Conservation (phyloP, 2,797 vertebrate species). For the Microctenopoma stevenorrisi region DNA sequence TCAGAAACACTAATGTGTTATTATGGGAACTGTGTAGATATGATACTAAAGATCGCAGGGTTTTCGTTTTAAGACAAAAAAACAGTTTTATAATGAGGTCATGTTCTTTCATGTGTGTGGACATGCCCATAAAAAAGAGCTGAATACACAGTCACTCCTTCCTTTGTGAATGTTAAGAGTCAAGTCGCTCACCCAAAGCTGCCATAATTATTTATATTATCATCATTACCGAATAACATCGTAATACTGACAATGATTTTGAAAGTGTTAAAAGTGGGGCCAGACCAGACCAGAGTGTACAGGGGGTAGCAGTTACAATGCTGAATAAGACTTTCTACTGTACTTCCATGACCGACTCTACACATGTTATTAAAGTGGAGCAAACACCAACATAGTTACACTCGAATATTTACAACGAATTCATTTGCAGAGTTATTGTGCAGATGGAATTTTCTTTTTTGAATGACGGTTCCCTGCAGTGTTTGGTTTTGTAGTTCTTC, state of each 20-base stretch:
- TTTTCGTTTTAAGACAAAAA: constrained; percentile 41
- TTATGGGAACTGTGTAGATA: neutral
- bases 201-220: neutral
- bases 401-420: constrained; percentile 57
- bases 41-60: neutral
- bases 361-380: constrained; percentile 46
- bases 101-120: neutral
- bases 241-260: neutral
- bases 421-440: constrained; percentile 61
- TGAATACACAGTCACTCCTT: constrained; percentile 14
- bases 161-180: neutral
- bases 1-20: neutral
- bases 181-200: constrained; percentile 19
- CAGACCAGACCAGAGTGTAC: constrained; percentile 13
- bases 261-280: neutral
- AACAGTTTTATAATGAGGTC: constrained; percentile 31
- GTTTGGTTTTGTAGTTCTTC: constrained; percentile 56
- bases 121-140: constrained; percentile 6
- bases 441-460: constrained; percentile 44
- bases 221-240: too few relatives aligned
- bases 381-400: constrained; percentile 44
- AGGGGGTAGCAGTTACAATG: constrained; percentile 18
- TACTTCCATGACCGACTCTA: constrained; percentile 40
- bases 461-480: constrained; percentile 50
- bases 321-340: constrained; percentile 18